Base-by-base conservation (phyloP, 2,888 invertebrate genomes). In the Phanerotoma sp. region DNA sequence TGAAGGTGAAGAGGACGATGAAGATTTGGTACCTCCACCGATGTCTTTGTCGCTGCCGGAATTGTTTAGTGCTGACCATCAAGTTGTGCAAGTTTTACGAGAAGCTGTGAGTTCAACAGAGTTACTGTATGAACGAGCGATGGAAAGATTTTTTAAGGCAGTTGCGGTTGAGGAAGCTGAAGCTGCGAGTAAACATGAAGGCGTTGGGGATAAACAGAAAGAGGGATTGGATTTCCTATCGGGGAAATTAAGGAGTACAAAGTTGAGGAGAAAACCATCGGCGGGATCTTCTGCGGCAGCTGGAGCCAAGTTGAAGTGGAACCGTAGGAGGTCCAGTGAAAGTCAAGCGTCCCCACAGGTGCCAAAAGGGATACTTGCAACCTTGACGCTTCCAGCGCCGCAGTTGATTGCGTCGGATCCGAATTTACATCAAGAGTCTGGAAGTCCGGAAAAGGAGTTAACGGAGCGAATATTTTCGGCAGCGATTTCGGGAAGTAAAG, bases 21-120 rank as follows among this genome's bases (percentile, higher is more conserved):
- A 89, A 59, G 83, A 84, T 54, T 77, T 86, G 45, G 82, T 88
- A 33, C 87, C 91, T 38, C 91, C 92, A 4, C 90, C 90, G 11
- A 82, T 91, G 65, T 92, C 92, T 0, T 80, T 91, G 47, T 92
- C 92, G 0, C 86, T 91, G 10, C 92, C 92, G 0, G 91, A 92
- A 72, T 77, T 92, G 25, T 76, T 81, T 68, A 82, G 83, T 13
- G 80, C 82, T 45, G 83, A 86, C 66, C 81, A 84, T 41, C 79
- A 81, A 35, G 63, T 78, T 20, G 79, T 83, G 42, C 79, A 81
- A 49, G 77, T 79, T 2, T 77, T 91, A 30, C 83, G 89, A 22
- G 83, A 86, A 64, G 88, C 90, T 1, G 88, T 89, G 21, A 92
- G 92, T 70, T 91, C 91, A 3, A 88, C 90, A 0, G 92, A 92